phyloP scores from a whole-genome alignment of 2,113 vertebrate genomes.

The Chelonoidis abingdonii region DNA sequence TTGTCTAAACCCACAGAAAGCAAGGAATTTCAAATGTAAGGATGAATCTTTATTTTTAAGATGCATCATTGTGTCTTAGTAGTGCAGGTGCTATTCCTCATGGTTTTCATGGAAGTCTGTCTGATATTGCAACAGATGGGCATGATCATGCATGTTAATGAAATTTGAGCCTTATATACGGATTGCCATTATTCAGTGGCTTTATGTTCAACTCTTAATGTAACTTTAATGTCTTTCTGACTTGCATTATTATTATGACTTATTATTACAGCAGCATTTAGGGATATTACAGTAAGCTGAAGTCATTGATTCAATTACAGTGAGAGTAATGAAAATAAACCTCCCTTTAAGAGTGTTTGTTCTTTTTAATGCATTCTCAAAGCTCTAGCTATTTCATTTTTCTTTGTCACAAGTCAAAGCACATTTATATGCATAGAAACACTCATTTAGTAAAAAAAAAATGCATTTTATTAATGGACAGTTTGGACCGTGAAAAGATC shows the following conservation, averaged over 20 bases:
- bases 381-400: not conserved
- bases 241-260: not conserved
- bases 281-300: not conserved
- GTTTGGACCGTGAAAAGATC: not conserved
- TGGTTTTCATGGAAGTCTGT: not conserved
- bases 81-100: rapidly evolving
- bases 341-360: not conserved
- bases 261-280: not conserved
- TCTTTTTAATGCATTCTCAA: not conserved
- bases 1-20: not conserved
- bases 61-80: not conserved
- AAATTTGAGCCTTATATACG: not conserved
- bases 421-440: not conserved
- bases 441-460: not conserved
- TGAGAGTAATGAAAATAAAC: slow-evolving; percentile 46
- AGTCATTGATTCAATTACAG: slow-evolving; percentile 14
- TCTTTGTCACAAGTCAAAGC: slow-evolving; percentile 1
- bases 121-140: not conserved
- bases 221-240: slow-evolving; percentile 1
- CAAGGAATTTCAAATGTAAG: not conserved
- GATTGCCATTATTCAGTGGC: not conserved
- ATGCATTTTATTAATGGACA: not conserved
- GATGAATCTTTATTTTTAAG: not conserved
- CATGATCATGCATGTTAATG: not conserved
- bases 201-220: not conserved